Percentiles rank a stretch among this genome's conserved stretches.
phyloP scores from a whole-genome alignment of 92 coral and sea anemone species.

The Palythoa caribaeorum region DNA sequence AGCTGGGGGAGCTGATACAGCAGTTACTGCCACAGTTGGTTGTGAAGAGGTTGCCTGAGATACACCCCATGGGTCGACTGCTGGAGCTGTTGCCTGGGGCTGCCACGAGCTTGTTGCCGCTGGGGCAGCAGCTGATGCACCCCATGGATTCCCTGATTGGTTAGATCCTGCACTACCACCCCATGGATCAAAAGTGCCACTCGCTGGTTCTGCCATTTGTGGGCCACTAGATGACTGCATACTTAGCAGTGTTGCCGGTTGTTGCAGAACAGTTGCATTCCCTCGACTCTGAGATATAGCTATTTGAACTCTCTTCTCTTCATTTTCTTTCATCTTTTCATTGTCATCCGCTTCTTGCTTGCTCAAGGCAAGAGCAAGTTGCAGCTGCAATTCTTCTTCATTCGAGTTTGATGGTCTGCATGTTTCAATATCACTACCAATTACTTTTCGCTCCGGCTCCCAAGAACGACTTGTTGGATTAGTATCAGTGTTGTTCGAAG shows the following conservation, averaged over 20 bases:
- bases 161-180: conserved; percentile 46
- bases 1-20: conserved; percentile 44
- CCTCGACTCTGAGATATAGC: conserved; percentile 86
- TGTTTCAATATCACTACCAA: conserved; percentile 82
- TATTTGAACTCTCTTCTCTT: conserved; percentile 84
- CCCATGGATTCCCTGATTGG: conserved; percentile 30
- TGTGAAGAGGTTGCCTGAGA: conserved; percentile 54
- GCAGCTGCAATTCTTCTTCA: conserved; percentile 96
- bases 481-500: conserved; percentile 50
- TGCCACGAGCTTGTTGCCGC: conserved; percentile 86
- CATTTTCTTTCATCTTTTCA: conserved; percentile 68
- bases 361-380: conserved; percentile 95
- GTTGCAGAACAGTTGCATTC: conserved; percentile 44
- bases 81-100: conserved; percentile 52
- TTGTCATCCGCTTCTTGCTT: conserved; percentile 98
- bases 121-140: conserved; percentile 45
- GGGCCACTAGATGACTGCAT: conserved; percentile 65
- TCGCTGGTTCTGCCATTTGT: conserved; percentile 28
- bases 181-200: conserved; percentile 80
- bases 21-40: conserved; percentile 38
- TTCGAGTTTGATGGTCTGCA: conserved; percentile 96
- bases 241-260: conserved; percentile 52
- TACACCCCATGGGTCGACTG: conserved; percentile 84
- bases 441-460: conserved; percentile 95
- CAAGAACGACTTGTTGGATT: conserved; percentile 97